A percentile compares a stretch with the other conserved stretches of the same genome.
phyloP scores from a whole-genome alignment of 2,113 vertebrate genomes.

The Albula goreensis region DNA sequence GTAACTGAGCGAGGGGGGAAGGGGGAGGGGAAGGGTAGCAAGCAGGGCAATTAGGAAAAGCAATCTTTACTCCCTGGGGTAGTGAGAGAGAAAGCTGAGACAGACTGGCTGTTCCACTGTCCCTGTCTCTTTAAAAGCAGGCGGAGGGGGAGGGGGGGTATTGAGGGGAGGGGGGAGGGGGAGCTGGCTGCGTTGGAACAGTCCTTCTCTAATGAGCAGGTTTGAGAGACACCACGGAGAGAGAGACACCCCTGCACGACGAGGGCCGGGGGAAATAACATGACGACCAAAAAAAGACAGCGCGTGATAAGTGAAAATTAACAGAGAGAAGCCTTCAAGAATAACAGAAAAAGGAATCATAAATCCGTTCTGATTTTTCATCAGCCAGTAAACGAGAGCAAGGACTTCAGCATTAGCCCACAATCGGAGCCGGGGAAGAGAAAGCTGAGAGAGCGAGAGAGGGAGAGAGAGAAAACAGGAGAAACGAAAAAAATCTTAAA shows the following conservation, averaged over 20 bases:
- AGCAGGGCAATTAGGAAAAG: conserved; percentile 47
- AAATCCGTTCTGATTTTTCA: conserved; percentile 23
- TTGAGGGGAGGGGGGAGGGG: conserved; percentile 45
- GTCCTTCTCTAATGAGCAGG: conserved; percentile 59
- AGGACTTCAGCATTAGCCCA: conserved; percentile 33
- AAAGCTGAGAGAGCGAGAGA: conserved; percentile 18
- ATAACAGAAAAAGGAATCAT: conserved; percentile 11
- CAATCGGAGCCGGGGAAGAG: conserved; percentile 31
- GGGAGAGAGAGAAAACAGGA: not conserved
- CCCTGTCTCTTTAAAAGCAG: conserved; percentile 73
- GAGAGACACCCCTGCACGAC: conserved; percentile 24
- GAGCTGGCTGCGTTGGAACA: conserved; percentile 49
- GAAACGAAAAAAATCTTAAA: conserved; percentile 12
- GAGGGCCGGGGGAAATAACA: conserved; percentile 43
- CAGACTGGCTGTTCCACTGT: conserved; percentile 54
- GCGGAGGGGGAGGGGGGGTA: conserved; percentile 34
- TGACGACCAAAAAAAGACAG: conserved; percentile 31
- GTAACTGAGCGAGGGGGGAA: conserved; percentile 23
- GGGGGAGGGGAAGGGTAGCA: conserved; percentile 18
- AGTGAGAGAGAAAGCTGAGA: conserved; percentile 20
- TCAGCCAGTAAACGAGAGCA: conserved; percentile 23
- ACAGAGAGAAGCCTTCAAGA: conserved; percentile 16
- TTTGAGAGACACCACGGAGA: conserved; percentile 56
- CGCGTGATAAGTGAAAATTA: conserved; percentile 24
- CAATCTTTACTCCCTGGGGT: conserved; percentile 41